Evolutionary conservation across 2,797 vertebrate genomes (phyloP).

Genomic region (Cercopithecus mitis): DNA sequence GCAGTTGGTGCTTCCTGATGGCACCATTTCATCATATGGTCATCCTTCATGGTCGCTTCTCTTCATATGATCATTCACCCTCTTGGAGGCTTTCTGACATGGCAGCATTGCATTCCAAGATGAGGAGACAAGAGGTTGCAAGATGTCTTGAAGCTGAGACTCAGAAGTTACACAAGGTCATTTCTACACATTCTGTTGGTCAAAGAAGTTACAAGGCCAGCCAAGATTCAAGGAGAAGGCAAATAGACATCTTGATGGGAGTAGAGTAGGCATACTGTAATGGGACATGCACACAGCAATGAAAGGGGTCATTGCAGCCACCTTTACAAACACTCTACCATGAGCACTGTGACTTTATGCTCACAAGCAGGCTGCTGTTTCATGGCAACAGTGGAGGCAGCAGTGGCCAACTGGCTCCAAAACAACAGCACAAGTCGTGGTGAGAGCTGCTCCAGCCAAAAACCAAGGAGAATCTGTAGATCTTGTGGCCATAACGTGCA

Average conservation of each 20-base stretch:
- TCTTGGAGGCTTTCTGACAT: background rate
- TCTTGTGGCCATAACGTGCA: background rate
- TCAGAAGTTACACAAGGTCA: background rate
- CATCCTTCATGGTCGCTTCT: background rate
- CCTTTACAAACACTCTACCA: background rate
- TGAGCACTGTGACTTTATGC: background rate
- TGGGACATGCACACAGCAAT: fast-evolving
- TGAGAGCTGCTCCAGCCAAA: background rate
- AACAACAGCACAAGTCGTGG: background rate
- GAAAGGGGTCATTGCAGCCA: fast-evolving
- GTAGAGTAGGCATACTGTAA: background rate
- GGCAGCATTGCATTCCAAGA: background rate
- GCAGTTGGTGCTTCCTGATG: background rate
- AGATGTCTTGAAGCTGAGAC: background rate
- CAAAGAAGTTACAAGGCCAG: background rate
- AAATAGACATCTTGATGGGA: background rate
- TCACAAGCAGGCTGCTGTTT: background rate
- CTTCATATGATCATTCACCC: background rate
- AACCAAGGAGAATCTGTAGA: background rate
- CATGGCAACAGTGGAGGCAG: background rate
- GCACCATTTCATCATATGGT: background rate
- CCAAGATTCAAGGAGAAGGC: background rate
- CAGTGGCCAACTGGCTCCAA: background rate
- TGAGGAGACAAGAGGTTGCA: background rate
- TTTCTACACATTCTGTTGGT: background rate